phyloP scores from a whole-genome alignment of 2,888 invertebrate genomes.

The Tipula helvola region DNA sequence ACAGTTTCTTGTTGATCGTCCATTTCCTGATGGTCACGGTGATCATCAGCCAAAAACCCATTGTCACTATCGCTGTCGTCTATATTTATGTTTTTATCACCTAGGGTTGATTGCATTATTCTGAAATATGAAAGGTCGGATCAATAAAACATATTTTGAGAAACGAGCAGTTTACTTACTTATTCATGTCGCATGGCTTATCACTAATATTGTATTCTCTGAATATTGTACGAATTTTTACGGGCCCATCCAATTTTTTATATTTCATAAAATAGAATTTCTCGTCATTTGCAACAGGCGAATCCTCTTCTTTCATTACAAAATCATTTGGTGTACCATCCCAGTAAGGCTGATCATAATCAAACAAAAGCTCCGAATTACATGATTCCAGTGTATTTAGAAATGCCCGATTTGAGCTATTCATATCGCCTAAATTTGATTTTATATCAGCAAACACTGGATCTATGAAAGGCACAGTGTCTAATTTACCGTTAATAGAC shows the following conservation, averaged over 20 bases:
- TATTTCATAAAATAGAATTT: constrained; percentile 8
- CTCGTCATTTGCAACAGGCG: constrained; percentile 11
- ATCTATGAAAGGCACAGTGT: constrained; percentile 37
- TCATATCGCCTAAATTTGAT: constrained; percentile 46
- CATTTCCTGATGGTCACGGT: constrained; percentile 21
- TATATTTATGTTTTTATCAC: neutral
- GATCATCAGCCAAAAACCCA: neutral
- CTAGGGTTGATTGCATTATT: neutral
- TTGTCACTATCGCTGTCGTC: neutral
- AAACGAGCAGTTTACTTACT: constrained; percentile 14
- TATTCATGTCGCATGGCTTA: constrained; percentile 25
- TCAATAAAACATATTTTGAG: neutral
- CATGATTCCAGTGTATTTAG: constrained; percentile 44
- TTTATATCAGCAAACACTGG: constrained; percentile 48
- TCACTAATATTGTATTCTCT: constrained; percentile 30
- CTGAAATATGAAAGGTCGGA: neutral
- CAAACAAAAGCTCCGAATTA: constrained; percentile 29
- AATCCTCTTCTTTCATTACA: constrained; percentile 17
- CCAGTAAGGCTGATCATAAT: constrained; percentile 25
- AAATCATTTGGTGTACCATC: constrained; percentile 18
- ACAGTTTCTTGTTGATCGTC: constrained; percentile 29
- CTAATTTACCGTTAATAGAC: constrained; percentile 30
- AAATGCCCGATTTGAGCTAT: constrained; percentile 46
- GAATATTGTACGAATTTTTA: constrained; percentile 25
- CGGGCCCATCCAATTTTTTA: constrained; percentile 17